Base-by-base conservation (phyloP, 2,797 vertebrate species). In the Telmatherina bonti region DNA sequence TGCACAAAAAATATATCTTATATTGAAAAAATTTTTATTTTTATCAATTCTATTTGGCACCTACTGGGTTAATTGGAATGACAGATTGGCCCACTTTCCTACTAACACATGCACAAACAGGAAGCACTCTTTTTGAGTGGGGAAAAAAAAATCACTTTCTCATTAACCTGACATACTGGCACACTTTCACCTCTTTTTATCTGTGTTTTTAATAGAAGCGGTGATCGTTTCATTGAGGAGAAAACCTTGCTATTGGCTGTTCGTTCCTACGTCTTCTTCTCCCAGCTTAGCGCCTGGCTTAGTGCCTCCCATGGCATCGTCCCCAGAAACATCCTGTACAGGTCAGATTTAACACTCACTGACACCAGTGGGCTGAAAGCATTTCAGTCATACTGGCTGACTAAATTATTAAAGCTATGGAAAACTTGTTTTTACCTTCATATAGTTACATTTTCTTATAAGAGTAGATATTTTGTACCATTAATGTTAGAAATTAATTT, bases 211-310 rank as follows among this genome's bases (percentile, higher is more conserved):
- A 65, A 54, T 75, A 99, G 98, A 93, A 97, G 93, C n/a, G 97
- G 97, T 0, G 97, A 99, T 87, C 94, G 97, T 62, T 97, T 98
- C 87, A 95, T 99, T 82, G 98, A 98, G 84, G 98, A 99, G 93
- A 99, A 99, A 92, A 97, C 96, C 2, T 94, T 99, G 71, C 91
- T 99, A 67, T 70, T 98, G 93, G 98, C 98, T 41, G 95, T 99
- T 54, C 97, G 98, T 75, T 99, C 98, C 36, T 99, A 97, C 74
- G 98, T 99, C 77, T 99, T 99, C 91, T 99, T 99, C 94, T 99
- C 98, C 76, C 98, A 99, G 93, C 95, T 99, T 85, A 99, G 98
- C 1, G 98, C 98, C 4, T 99, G 98, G 98, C 94, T 99, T 86
- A 99, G 98, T 63, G 97, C 98, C 88, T 99, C 98, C 49, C 98